Conservation (phyloP, 2,113 vertebrate genomes). For the Cephalopterus ornatus region DNA sequence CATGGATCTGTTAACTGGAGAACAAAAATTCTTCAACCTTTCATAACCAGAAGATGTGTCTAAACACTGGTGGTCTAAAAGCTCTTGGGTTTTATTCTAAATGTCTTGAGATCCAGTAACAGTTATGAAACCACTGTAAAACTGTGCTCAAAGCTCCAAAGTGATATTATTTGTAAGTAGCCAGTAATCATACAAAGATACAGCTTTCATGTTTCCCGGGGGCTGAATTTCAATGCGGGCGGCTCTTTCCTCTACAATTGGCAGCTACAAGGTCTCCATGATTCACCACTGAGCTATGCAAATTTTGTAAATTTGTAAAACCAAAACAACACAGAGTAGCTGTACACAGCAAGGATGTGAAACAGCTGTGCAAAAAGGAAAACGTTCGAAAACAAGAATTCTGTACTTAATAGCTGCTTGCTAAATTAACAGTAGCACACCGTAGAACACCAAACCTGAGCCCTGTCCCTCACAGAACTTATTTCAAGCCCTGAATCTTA, state of each 20-base stretch:
- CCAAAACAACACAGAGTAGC: background rate
- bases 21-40: background rate
- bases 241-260: background rate
- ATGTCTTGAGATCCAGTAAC: background rate
- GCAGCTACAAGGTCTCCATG: background rate
- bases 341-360: background rate
- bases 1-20: background rate
- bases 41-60: background rate
- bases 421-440: background rate
- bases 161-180: background rate
- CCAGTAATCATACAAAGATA: background rate
- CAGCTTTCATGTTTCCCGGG: background rate
- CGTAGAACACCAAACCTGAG: background rate
- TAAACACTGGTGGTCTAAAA: background rate
- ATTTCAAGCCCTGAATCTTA: background rate
- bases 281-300: constrained; percentile 16
- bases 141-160: background rate
- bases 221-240: background rate
- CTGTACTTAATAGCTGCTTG: background rate
- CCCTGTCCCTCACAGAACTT: background rate
- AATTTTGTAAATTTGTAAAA: background rate
- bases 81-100: background rate
- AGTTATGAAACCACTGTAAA: background rate
- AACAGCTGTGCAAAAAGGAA: background rate
- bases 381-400: background rate